Conservation (phyloP, 2,888 invertebrate species). For the Hypsopygia costalis region DNA sequence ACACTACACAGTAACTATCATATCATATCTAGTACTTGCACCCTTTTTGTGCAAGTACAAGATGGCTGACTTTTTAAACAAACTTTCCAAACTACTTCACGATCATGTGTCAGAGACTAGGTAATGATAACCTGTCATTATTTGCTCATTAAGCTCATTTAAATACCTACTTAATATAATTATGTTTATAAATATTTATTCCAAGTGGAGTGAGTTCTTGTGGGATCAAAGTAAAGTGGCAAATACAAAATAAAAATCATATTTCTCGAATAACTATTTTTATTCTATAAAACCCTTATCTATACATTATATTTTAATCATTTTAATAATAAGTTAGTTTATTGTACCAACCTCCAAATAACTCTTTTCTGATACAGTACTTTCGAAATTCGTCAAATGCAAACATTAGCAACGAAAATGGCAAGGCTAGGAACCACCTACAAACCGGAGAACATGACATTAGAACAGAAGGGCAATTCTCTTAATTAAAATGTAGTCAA, state of each 20-base stretch:
- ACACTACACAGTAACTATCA: too few relatives aligned
- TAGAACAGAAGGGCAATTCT: too few relatives aligned
- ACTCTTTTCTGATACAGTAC: conserved; percentile 79
- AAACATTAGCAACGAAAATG: conserved; percentile 86
- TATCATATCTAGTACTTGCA: too few relatives aligned
- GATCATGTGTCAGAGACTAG: neutral
- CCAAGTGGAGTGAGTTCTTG: conserved; percentile 15
- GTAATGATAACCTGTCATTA: neutral
- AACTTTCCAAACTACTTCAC: neutral
- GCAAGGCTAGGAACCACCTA: conserved; percentile 88
- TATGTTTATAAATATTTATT: conserved; percentile 2
- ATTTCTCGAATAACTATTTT: conserved; percentile 18
- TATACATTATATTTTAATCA: conserved; percentile 27
- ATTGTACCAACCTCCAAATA: conserved; percentile 62
- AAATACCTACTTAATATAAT: too few relatives aligned
- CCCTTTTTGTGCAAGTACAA: too few relatives aligned
- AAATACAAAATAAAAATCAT: conserved; percentile 19
- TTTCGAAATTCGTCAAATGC: conserved; percentile 87
- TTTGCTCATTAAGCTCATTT: conserved; percentile 13
- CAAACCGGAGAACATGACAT: too few relatives aligned
- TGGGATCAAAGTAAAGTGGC: conserved; percentile 27
- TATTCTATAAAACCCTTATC: conserved; percentile 10
- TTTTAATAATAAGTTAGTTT: conserved; percentile 52
- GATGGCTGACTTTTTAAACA: conserved; percentile 1
- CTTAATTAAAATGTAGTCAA: too few relatives aligned